Base-by-base conservation (phyloP, 2,797 vertebrate genomes). In the Monodelphis domestica region DNA sequence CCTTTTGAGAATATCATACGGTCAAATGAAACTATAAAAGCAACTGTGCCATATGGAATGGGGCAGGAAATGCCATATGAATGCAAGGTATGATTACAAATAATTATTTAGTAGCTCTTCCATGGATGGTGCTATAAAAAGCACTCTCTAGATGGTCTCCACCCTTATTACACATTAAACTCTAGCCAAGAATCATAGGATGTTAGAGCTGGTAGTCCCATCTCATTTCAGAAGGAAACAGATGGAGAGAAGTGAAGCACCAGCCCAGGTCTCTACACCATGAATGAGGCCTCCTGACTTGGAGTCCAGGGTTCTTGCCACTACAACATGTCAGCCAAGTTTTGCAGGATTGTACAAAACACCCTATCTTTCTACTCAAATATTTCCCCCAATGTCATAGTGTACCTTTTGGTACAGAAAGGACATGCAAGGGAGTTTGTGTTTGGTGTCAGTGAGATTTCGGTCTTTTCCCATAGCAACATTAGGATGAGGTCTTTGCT, bases 301-400 rank as follows among this genome's bases (percentile, higher is more conserved):
- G n/a, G n/a, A n/a, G n/a, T n/a, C n/a, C n/a, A n/a, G n/a, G n/a
- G 63, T 11, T 0, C 11, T 0, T 17, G 0, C 63, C 24, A 52
- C 53, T 38, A 29, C 0, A 17, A 26, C 29, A 54, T 51, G 24
- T 29, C 0, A 30, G 84, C 51, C 52, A 1, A 84, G 17, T 4
- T 14, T 29, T 17, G n/a, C 29, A 52, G 33, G 24, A 38, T 38
- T 21, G 15, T 21, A 70, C 15, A 21, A n/a, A n/a, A 70, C 3
- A 17, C 38, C n/a, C 5, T 2, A 70, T 9, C 53, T 1, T 3
- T 15, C 92, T 53, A 14, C 45, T 4, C 38, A 54, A 4, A 88
- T 28, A 21, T 1, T n/a, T 84, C 89, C 50, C 10, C 54, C 63
- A 26, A 4, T 10, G 33, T 29, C 21, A 28, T 2, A 17, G 56